phyloP scores from a whole-genome alignment of 2,113 vertebrate genomes.

The Nesoenas mayeri region DNA sequence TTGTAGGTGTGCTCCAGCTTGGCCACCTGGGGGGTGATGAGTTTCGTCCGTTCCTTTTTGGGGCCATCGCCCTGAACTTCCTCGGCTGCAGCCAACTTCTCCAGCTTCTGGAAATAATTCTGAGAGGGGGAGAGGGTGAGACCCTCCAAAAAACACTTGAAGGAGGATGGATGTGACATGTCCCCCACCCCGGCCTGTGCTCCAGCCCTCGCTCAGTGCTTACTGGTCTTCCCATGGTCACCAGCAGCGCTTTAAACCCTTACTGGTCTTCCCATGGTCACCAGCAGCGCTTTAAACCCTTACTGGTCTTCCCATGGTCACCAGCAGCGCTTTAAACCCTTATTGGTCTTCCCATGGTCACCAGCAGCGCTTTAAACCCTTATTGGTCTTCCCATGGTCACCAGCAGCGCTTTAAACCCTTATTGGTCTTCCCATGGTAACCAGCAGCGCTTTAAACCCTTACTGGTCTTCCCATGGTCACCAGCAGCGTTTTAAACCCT shows the following conservation, averaged over 20 bases:
- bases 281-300: no score
- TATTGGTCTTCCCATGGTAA: no score
- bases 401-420: no score
- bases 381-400: no score
- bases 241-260: background rate
- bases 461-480: no score
- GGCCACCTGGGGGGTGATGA: conserved; percentile 96
- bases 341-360: background rate
- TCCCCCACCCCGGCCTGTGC: background rate
- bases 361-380: background rate
- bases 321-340: background rate
- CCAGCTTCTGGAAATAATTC: conserved; percentile 99
- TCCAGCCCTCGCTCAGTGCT: background rate
- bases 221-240: background rate
- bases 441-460: no score
- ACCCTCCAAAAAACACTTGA: accelerated
- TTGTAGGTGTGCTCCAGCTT: conserved; percentile 94
- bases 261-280: no score
- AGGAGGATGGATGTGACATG: accelerated
- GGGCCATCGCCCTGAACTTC: conserved; percentile 82
- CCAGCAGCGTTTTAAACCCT: no score
- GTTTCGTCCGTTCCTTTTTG: conserved; percentile 90
- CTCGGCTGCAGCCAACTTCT: conserved; percentile 83
- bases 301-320: no score
- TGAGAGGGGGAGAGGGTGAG: conserved; percentile 15